A percentile compares a stretch with the other conserved stretches of the same genome.
These are phyloP conservation scores for Emydoidea blandingii DNA, from an alignment of 2,797 vertebrate genomes.

Conservation along the genomic window DNA sequence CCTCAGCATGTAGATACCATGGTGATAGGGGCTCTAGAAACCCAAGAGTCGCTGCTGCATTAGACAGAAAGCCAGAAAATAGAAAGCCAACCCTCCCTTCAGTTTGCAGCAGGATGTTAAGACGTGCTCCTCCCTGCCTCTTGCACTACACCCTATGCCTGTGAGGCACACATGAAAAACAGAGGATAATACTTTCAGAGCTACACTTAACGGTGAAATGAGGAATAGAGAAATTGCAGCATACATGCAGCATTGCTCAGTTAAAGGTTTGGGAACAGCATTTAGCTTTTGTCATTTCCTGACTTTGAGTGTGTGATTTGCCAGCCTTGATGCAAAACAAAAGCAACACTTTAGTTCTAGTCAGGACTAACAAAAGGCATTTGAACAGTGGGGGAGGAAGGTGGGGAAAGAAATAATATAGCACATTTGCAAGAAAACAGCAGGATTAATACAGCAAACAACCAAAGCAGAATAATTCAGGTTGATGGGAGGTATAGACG, in stretches of 20 bases:
- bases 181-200: background rate
- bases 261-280: background rate
- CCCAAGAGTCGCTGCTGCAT: background rate
- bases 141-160: background rate
- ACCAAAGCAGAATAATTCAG: background rate
- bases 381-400: background rate
- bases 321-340: background rate
- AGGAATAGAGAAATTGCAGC: background rate
- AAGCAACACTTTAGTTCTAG: background rate
- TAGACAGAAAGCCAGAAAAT: background rate
- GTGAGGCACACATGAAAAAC: background rate
- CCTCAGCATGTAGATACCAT: rapidly evolving
- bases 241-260: background rate
- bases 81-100: background rate
- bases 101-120: background rate
- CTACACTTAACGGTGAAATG: background rate
- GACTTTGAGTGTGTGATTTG: background rate
- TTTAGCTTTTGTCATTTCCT: background rate
- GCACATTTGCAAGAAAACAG: background rate
- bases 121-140: background rate
- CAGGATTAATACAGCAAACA: background rate
- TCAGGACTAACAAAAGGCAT: background rate
- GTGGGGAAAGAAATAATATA: rapidly evolving
- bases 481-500: background rate
- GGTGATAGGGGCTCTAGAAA: background rate